Percentiles rank a stretch among this genome's conserved stretches.
phyloP scores from a whole-genome alignment of 2,113 vertebrate species.

The human region DNA sequence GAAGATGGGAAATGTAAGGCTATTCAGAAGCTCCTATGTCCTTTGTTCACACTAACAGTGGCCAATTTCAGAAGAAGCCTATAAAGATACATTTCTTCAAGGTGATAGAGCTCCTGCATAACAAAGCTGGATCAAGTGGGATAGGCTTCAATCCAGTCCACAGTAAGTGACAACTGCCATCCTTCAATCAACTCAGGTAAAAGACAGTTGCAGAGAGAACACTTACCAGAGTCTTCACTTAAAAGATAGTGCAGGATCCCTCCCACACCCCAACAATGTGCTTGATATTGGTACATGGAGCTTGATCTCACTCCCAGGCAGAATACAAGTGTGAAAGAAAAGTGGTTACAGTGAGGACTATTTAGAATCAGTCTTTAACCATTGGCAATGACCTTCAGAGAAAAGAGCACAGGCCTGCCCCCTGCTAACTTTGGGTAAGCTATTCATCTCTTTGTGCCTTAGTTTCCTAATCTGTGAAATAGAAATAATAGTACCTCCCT shows the following conservation, averaged over 20 bases:
- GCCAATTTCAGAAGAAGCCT: neutral
- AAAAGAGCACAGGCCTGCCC: neutral
- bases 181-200: neutral
- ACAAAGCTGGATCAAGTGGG: neutral
- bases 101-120: neutral
- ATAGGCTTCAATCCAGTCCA: neutral
- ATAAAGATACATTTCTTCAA: neutral
- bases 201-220: neutral
- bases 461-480: neutral
- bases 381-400: neutral
- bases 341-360: no score
- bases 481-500: neutral
- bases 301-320: neutral
- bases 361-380: neutral
- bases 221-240: neutral
- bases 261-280: neutral
- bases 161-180: neutral
- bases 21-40: neutral
- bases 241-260: neutral
- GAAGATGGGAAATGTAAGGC: neutral
- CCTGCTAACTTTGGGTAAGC: neutral
- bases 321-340: neutral
- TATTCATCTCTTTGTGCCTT: neutral
- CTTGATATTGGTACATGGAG: neutral
- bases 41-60: neutral